Base-by-base conservation (phyloP, 2,113 vertebrate species). In the Malurus melanocephalus region DNA sequence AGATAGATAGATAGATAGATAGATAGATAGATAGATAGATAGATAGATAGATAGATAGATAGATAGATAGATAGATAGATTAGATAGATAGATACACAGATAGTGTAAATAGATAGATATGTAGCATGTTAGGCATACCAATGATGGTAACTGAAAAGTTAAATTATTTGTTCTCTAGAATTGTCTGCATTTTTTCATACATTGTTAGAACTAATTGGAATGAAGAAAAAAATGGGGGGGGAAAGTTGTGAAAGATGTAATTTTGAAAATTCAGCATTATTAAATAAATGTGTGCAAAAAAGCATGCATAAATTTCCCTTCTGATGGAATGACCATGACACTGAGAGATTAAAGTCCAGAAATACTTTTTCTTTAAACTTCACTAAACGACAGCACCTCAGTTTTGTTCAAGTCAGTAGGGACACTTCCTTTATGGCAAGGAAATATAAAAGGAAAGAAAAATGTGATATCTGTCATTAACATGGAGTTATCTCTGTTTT, bases 241-340 rank as follows among this genome's bases (percentile, higher is more conserved):
- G 57, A 86, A 77, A 15, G 3, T 22, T 35, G 3, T 23, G 13
- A 56, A 73, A 79, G 1, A 1, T 61, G 20, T 3, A 0, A 1
- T 49, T 61, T 61, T 79, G 30, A 76, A 92, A 87, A 73, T 38
- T 3, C 43, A 56, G 40, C 24, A 38, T 35, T 48, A 68, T 32
- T 65, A 53, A 76, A 80, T 21, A 45, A 59, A 61, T 20, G 1
- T 45, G 3, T 27, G 11, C 11, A 52, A 48, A 48, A 0, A 0
- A 7, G 32, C 11, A 33, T 6, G 4, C 6, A 82, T n/a, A 59
- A 77, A 46, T 80, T 74, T 20, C 5, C 6, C 2, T 55, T 62
- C 19, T 42, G 16, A 51, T 3, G 22, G 12, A 73, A 69, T 55
- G 13, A 46, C 7, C 64, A 28, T 38, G 27, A 33, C 2, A 16